Base-by-base conservation (phyloP, 2,888 invertebrate species). In the Cotesia congregata region DNA sequence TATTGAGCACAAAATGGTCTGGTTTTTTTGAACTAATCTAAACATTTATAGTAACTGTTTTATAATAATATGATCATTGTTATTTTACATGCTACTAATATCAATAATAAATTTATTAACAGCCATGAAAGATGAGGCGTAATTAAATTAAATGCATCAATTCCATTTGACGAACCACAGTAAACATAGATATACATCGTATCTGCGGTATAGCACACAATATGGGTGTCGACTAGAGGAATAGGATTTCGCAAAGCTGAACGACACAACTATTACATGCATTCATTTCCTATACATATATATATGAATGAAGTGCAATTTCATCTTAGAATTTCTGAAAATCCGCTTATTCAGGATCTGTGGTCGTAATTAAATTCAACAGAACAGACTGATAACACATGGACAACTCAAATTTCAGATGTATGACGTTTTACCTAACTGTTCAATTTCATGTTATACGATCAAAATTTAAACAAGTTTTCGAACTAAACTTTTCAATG, bases 311-410 rank as follows among this genome's bases (percentile, higher is more conserved):
- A 50, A 12, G 9, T 65, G 38, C 30, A 60, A 59, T 70, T 38
- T 50, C 70, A 38, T 60, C 60, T 12, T 61, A 7, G 60, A 61
- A 39, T 71, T 62, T 61, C 39, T 61, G 71, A 71, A 71, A 71
- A 71, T 71, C 71, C 71, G 71, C 71, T 61, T 71, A 71, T 71
- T 61, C 68, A 38, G 30, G 71, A 38, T 30, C 39, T 61, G 71
- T 61, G 71, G 71, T 71, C 38, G 71, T 71, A 71, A 71, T 71
- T 71, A 71, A 71, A 71, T 71, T 71, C 71, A 60, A 71, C 39
- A 38, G 71, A 60, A 71, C 39, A 38, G 71, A 15, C 38, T 61
- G 38, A 71, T 60, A 60, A 15, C 71, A 38, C 15, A 71, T 71
- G 71, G 71, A 71, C 71, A 71, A 71, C 71, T 71, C 17, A 50